phyloP scores from a whole-genome alignment of 2,797 vertebrate species.

The Parotocinclus haroldoi region DNA sequence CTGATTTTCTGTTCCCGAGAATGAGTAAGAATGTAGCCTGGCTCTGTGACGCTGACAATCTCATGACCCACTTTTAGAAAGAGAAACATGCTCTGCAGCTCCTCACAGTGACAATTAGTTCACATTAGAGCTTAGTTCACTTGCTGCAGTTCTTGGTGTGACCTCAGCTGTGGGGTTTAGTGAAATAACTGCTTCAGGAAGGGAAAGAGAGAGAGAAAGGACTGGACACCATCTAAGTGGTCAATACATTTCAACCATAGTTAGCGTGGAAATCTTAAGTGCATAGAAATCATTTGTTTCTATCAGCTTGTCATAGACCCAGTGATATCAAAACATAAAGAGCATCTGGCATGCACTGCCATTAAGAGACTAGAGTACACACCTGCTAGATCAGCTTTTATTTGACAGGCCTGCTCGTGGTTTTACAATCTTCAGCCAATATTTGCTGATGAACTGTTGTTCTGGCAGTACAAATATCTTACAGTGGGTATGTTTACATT shows the following conservation, averaged over 20 bases:
- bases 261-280: background rate
- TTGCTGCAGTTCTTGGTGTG: slow-evolving; percentile 26
- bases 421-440: too few relatives aligned
- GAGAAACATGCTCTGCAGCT: slow-evolving; percentile 38
- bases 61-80: slow-evolving; percentile 49
- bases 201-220: background rate
- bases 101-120: slow-evolving; percentile 41
- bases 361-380: too few relatives aligned
- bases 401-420: too few relatives aligned
- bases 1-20: background rate
- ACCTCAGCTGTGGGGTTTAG: slow-evolving; percentile 27
- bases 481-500: too few relatives aligned
- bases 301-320: background rate
- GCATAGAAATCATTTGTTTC: background rate
- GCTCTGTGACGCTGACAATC: slow-evolving; percentile 38
- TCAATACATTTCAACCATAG: background rate
- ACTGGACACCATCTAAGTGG: background rate
- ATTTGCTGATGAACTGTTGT: too few relatives aligned
- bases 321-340: background rate
- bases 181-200: slow-evolving; percentile 18
- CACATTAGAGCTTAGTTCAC: slow-evolving; percentile 42
- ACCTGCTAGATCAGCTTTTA: too few relatives aligned
- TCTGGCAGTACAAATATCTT: too few relatives aligned
- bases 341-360: background rate
- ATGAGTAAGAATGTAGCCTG: slow-evolving; percentile 9